A percentile compares a stretch with the other conserved stretches of the same genome.
phyloP scores from a whole-genome alignment of 2,113 vertebrate species.

The Pelvicachromis taeniatus region DNA sequence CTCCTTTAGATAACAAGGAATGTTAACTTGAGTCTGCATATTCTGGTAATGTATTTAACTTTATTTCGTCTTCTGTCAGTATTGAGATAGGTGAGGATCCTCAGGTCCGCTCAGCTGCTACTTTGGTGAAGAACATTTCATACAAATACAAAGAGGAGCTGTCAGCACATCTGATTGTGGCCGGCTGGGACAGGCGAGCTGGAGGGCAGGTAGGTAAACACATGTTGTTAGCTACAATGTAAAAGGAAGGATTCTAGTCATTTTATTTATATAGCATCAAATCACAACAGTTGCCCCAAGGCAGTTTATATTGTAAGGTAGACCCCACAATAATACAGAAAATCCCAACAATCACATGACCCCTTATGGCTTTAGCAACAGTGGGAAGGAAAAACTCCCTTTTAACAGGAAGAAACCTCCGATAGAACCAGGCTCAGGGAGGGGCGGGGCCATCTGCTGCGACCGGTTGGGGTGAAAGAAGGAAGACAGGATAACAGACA shows the following conservation, averaged over 20 bases:
- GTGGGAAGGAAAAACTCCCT: too few species aligned
- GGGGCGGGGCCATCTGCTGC: too few species aligned
- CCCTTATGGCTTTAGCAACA: too few species aligned
- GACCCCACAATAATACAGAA: too few species aligned
- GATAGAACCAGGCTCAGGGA: too few species aligned
- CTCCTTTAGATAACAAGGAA: accelerated
- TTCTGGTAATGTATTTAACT: not conserved
- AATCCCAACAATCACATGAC: too few species aligned
- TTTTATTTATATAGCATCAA: not conserved
- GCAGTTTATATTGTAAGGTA: too few species aligned
- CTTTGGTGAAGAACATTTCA: conserved; percentile 78
- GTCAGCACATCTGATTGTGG: conserved; percentile 82
- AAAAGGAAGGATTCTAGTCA: not conserved
- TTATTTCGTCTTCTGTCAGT: conserved; percentile 45
- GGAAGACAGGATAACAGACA: too few species aligned
- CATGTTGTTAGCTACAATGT: not conserved
- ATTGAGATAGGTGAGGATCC: conserved; percentile 77
- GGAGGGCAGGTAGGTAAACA: conserved; percentile 78
- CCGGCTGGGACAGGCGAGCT: conserved; percentile 79
- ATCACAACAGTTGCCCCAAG: too few species aligned
- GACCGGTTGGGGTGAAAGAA: too few species aligned
- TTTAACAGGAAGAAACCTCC: too few species aligned
- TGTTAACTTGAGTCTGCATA: not conserved
- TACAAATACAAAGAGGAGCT: conserved; percentile 88
- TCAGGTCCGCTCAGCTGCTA: conserved; percentile 79